Conservation (phyloP, 2,888 invertebrate genomes). For the Meganola albula region DNA sequence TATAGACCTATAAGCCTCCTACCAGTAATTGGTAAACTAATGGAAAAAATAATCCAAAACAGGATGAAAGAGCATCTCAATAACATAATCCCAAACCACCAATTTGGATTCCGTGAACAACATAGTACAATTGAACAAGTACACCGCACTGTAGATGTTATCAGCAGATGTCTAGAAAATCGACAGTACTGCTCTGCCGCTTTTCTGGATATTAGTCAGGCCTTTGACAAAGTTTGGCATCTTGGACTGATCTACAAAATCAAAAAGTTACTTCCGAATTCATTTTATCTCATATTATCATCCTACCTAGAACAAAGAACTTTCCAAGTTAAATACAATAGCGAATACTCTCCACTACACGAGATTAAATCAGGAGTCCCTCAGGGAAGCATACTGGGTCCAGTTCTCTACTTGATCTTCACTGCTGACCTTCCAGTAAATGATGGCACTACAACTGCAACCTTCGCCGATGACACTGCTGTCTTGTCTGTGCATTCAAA, state of each 20-base stretch:
- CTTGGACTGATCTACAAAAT: too few species aligned
- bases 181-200: not conserved
- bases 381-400: not conserved
- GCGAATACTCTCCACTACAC: not conserved
- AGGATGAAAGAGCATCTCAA: not conserved
- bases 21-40: not conserved
- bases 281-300: not conserved
- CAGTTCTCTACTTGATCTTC: not conserved
- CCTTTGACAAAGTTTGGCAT: not conserved
- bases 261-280: not conserved
- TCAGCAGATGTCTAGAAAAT: not conserved
- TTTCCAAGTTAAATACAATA: not conserved
- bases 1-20: not conserved
- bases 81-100: not conserved
- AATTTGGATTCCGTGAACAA: not conserved
- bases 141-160: slow-evolving; percentile 4
- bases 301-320: not conserved
- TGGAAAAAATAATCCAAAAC: not conserved
- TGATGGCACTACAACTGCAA: not conserved
- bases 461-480: not conserved
- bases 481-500: not conserved
- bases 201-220: not conserved
- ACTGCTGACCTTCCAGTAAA: not conserved
- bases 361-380: slow-evolving; percentile 3
- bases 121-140: slow-evolving; percentile 7